phyloP scores from a whole-genome alignment of 1,140 invertebrate genomes.

The Prorops nasuta region DNA sequence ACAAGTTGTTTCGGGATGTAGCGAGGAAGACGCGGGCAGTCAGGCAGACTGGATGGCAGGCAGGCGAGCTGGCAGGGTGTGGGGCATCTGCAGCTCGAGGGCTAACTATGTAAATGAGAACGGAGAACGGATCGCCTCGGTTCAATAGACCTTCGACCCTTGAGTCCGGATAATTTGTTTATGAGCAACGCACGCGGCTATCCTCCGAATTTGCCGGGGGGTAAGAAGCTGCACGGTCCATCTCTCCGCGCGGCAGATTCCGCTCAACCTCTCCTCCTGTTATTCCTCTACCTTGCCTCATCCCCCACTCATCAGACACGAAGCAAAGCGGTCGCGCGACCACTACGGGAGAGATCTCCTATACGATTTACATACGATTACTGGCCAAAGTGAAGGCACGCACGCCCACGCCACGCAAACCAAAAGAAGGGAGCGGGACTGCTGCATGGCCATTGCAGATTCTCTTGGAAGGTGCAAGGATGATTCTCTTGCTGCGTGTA shows the following conservation, averaged over 20 bases:
- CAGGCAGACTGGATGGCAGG: neutral
- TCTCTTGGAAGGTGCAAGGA: neutral
- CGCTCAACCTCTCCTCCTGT: slow-evolving; percentile 15
- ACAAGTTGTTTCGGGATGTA: neutral
- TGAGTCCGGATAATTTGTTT: slow-evolving; percentile 58
- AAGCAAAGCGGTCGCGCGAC: slow-evolving; percentile 39
- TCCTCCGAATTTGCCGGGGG: slow-evolving; percentile 40
- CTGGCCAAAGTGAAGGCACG: slow-evolving; percentile 46
- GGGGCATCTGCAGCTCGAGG: slow-evolving; percentile 41
- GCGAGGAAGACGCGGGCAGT: neutral
- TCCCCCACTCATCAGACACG: too few species aligned
- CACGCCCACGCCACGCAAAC: slow-evolving; percentile 49
- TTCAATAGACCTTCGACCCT: slow-evolving; percentile 58
- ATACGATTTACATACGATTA: slow-evolving; percentile 58
- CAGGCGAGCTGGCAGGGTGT: too few species aligned
- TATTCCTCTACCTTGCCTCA: slow-evolving; percentile 14
- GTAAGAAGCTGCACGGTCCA: slow-evolving; percentile 40
- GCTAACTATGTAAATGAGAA: slow-evolving; percentile 55
- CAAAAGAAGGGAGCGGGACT: slow-evolving; percentile 25
- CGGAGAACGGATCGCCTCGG: slow-evolving; percentile 49
- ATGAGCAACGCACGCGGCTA: slow-evolving; percentile 52
- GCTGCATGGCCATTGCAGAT: neutral
- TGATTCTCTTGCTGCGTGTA: slow-evolving; percentile 2
- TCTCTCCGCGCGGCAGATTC: slow-evolving; percentile 36
- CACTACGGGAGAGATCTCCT: slow-evolving; percentile 36